Base-by-base conservation (phyloP, 2,797 vertebrate species). In the Cossypha dichroa region DNA sequence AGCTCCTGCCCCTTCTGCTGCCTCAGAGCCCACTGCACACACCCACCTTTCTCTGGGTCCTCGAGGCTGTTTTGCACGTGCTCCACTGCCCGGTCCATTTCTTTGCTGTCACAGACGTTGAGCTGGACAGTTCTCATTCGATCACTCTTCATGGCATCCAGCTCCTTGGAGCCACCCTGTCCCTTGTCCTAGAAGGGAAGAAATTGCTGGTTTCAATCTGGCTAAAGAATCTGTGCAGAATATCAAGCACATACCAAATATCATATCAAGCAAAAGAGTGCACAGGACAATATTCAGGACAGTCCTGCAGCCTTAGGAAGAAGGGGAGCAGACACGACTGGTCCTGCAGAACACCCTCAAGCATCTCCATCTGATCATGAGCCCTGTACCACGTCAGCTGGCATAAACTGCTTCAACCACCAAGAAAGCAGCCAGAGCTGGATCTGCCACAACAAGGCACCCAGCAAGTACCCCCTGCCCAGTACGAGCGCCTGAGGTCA, bases 71-170 rank as follows among this genome's bases (percentile, higher is more conserved):
- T 95, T 5, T 85, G 95, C 52, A 98, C 62, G 0, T 84, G 64
- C 58, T 98, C 97, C 36, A 98, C 97, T 0, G 92, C 97, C 40
- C 76, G 96, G 11, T 97, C 97, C 26, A 98, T 93, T n/a, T 98
- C 98, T 54, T 98, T 97, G 8, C 96, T 96, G 63, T 96, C 97
- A 78, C 98, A 98, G 55, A 98, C 98, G 0, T 98, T 98, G 54
- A 98, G 97, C 90, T 98, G 98, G 28, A 98, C 34, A 1, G 98
- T 98, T 82, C 96, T 97, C 96, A 98, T 88, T 18, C 97, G 94
- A 73, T 98, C 97, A 22, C 98, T 98, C 10, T 98, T 98, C 97
- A 98, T 94, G 70, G 74, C 73, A 66, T 98, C 98, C 85, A 98
- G 95, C 6, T 98, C 97, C 93, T 97, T 97, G 85, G 96, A 96